phyloP scores from a whole-genome alignment of 1,140 invertebrate genomes.

The Gyrodactylus salaris region DNA sequence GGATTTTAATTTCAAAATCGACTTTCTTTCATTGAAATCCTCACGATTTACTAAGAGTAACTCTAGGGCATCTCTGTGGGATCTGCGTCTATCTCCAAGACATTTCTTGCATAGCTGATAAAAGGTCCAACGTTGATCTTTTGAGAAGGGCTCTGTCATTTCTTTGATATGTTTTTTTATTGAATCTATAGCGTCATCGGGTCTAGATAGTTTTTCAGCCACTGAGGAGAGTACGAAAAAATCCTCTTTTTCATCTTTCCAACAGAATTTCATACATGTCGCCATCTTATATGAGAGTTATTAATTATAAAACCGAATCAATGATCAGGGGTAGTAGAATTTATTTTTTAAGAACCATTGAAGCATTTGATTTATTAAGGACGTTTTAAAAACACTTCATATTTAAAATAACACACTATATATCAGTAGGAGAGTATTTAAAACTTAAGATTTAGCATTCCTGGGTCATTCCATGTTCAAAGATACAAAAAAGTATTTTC shows the following conservation, averaged over 20 bases:
- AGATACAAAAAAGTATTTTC: too few species aligned
- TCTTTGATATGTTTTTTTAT: background rate
- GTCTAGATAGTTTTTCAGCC: background rate
- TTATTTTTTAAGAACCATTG: too few species aligned
- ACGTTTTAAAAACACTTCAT: too few species aligned
- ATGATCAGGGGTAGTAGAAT: too few species aligned
- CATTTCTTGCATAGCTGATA: background rate
- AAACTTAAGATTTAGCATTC: too few species aligned
- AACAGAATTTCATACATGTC: background rate
- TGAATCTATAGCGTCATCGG: background rate
- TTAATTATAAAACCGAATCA: too few species aligned
- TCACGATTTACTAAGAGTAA: background rate
- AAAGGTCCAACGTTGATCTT: background rate
- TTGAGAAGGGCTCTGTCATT: background rate
- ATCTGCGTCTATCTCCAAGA: background rate
- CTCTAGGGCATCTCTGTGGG: background rate
- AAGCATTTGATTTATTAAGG: too few species aligned
- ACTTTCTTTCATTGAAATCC: too few species aligned
- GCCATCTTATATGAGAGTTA: background rate
- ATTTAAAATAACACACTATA: too few species aligned
- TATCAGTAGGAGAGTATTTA: too few species aligned
- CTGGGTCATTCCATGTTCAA: too few species aligned
- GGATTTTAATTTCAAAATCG: background rate
- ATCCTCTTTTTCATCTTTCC: background rate
- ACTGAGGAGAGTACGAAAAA: background rate